phyloP scores from a whole-genome alignment of 1,140 invertebrate species.

The Spodoptera frugiperda region DNA sequence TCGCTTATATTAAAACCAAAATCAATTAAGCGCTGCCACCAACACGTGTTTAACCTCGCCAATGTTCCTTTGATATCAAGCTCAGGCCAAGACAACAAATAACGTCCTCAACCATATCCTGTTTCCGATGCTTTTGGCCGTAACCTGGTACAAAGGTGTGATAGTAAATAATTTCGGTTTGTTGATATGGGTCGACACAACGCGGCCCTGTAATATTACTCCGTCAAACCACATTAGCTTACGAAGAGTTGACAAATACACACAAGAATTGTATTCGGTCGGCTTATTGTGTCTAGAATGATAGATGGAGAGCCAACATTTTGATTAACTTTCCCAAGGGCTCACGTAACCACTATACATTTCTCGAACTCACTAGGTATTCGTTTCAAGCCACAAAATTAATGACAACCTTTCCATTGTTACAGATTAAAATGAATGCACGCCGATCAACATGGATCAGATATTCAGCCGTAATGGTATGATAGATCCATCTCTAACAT shows the following conservation, averaged over 20 bases:
- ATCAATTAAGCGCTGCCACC: neutral
- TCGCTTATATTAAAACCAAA: neutral
- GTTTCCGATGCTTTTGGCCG: neutral
- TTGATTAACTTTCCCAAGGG: neutral
- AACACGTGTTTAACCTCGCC: too few relatives aligned
- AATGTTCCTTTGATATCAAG: neutral
- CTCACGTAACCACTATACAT: neutral
- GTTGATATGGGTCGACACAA: conserved; percentile 37
- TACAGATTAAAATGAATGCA: conserved; percentile 72
- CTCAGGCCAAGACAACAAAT: neutral
- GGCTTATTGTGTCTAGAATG: conserved; percentile 1
- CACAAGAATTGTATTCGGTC: conserved; percentile 8
- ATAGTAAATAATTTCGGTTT: conserved; percentile 27
- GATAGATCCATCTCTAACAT: conserved; percentile 70
- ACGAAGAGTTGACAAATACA: conserved; percentile 16
- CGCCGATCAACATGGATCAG: conserved; percentile 58
- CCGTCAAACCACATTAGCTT: conserved; percentile 18
- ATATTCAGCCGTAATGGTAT: conserved; percentile 67
- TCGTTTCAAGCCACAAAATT: neutral
- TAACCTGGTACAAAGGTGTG: conserved; percentile 16
- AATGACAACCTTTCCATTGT: conserved; percentile 58
- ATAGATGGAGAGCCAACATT: neutral
- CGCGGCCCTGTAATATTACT: neutral
- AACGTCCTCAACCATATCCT: neutral
- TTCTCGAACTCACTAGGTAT: neutral